Evolutionary conservation across 2,113 vertebrate species (phyloP).

Genomic region (Australoheros scitulus): DNA sequence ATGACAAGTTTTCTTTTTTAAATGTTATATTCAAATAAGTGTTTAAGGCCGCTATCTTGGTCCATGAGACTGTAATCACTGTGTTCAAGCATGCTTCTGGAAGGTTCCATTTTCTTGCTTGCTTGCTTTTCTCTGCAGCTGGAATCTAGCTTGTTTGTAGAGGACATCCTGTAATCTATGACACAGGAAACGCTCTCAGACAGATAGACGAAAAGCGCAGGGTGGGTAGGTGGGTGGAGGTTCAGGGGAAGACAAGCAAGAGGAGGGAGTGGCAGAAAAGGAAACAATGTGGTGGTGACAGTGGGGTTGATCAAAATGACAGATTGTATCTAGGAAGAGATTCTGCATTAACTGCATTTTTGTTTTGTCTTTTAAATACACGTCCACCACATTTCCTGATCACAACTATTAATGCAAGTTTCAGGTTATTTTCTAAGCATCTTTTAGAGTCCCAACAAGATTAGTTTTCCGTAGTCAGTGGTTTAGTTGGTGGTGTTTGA

Average conservation of each 20-base stretch:
- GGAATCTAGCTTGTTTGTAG: constrained; percentile 64
- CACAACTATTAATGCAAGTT: neutral
- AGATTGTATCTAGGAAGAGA: constrained; percentile 31
- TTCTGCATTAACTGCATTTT: neutral
- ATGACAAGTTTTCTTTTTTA: neutral
- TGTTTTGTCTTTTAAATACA: no score
- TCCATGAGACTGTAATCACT: neutral
- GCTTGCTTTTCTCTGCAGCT: constrained; percentile 25
- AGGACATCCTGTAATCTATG: constrained; percentile 73
- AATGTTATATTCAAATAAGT: neutral
- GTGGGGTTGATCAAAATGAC: constrained; percentile 20
- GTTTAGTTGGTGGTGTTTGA: no score
- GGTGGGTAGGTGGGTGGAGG: constrained; percentile 1
- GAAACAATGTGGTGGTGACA: constrained; percentile 24
- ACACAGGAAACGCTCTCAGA: constrained; percentile 68
- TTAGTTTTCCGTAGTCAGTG: neutral
- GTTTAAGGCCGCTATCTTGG: neutral
- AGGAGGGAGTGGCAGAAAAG: constrained; percentile 32
- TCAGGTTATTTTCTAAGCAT: neutral
- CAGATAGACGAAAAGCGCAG: constrained; percentile 37
- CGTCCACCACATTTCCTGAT: neutral
- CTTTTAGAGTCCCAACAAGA: neutral
- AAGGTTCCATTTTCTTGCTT: constrained; percentile 23
- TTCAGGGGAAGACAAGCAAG: neutral
- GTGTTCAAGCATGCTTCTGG: neutral